Base-by-base conservation (phyloP, 2,888 invertebrate species). In the Sesamia inferens region DNA sequence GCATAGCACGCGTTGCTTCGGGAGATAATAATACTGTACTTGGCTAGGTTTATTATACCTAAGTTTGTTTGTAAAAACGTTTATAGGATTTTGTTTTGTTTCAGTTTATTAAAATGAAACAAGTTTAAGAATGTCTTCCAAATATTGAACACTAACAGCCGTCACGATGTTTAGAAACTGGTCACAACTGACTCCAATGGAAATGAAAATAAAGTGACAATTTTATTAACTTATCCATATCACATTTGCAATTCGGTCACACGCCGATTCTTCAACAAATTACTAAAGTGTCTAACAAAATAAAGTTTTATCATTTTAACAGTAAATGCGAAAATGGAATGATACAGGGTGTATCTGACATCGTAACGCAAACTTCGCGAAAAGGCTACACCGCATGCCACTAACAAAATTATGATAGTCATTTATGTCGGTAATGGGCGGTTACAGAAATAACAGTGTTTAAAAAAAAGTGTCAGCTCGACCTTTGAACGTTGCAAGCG, bases 191-290 rank as follows among this genome's bases (percentile, higher is more conserved):
- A 55, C n/a, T 65, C 11, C 19, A 72, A 48, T 61, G 61, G 19
- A 24, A 57, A 72, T 61, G 55, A 71, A 78, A 79, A 62, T 66
- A 77, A 16, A 62, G 51, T 61, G 51, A 19, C 39, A 64, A 54
- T 54, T 59, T 65, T 64, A 42, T 6, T 22, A 59, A 11, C 14
- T n/a, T 13, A 78, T 82, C 76, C 72, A 78, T 67, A 42, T 22
- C 72, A 55, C 65, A 74, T 67, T 66, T 24, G 54, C 19, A 78
- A 71, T 67, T 55, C 61, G 65, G 68, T 79, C 79, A 73, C 74
- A 78, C 47, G n/a, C 22, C 22, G n/a, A 51, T 70, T 64, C 48
- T 74, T 19, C 31, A 70, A 71, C 74, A 71, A 78, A 74, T 82
- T 39, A 58, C 31, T 14, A 24, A 64, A 68, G 67, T 61, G 44